A percentile compares a stretch with the other conserved stretches of the same genome.
Evolutionary conservation across 2,797 vertebrate genomes (phyloP).

Genomic region (Euphonia xanthogaster): DNA sequence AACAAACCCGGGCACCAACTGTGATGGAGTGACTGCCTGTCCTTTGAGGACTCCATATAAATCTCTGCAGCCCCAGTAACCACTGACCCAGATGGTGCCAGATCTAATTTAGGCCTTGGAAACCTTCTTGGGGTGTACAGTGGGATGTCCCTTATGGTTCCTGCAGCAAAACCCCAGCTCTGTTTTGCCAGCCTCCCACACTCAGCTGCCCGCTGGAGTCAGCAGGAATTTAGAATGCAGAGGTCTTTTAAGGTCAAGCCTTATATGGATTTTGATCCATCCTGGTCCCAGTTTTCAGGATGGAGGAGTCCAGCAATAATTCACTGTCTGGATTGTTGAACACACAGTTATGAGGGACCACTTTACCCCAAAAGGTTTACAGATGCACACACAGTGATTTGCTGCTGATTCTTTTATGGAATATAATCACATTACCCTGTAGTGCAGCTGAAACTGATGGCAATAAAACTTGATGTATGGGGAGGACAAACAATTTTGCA

Average conservation of each 20-base stretch:
- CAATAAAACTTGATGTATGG: neutral
- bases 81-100: neutral
- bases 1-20: neutral
- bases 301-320: neutral
- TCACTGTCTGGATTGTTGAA: neutral
- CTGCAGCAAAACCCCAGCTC: neutral
- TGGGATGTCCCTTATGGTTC: neutral
- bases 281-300: neutral
- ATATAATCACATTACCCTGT: neutral
- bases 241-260: neutral
- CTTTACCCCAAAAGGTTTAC: accelerated
- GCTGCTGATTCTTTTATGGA: neutral
- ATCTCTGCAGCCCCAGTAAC: neutral
- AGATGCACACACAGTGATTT: neutral
- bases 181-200: neutral
- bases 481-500: neutral
- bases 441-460: neutral
- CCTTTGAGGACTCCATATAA: neutral
- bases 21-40: neutral
- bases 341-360: neutral
- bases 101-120: neutral
- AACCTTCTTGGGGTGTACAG: neutral
- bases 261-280: neutral
- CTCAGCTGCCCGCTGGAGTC: neutral
- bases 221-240: neutral